These are phyloP conservation scores for Craterocephalus amniculus DNA, from an alignment of 2,797 vertebrate genomes.

Conservation along the genomic window DNA sequence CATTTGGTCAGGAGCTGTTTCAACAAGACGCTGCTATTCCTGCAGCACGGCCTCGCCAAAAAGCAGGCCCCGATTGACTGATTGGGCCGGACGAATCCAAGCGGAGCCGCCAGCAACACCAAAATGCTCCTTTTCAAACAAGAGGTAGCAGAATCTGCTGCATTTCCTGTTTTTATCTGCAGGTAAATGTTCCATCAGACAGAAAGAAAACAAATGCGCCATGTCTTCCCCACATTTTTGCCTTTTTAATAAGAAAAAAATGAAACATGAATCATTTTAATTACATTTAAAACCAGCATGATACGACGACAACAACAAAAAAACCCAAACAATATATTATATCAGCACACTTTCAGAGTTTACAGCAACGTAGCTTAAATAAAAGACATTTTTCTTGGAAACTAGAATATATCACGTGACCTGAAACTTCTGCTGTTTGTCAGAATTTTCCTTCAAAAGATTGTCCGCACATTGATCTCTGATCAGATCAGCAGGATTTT, in stretches of 20 bases:
- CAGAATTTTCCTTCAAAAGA: slow-evolving; percentile 64
- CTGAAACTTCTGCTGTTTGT: slow-evolving; percentile 67
- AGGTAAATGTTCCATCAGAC: not conserved
- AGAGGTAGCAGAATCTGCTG: not conserved
- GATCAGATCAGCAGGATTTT: slow-evolving; percentile 56
- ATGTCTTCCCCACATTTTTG: slow-evolving; percentile 69
- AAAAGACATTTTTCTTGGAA: slow-evolving; percentile 67
- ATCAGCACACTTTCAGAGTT: slow-evolving; percentile 77
- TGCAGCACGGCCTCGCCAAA: slow-evolving; percentile 25
- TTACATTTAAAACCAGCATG: slow-evolving; percentile 75
- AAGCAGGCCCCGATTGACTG: slow-evolving; percentile 25
- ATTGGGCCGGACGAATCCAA: slow-evolving; percentile 24
- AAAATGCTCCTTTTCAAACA: not conserved
- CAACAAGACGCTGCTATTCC: slow-evolving; percentile 69
- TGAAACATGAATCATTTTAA: slow-evolving; percentile 75
- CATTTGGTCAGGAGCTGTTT: slow-evolving; percentile 74
- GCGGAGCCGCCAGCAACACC: not conserved
- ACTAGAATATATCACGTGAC: slow-evolving; percentile 72
- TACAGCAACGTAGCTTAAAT: slow-evolving; percentile 82
- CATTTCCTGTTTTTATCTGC: not conserved
- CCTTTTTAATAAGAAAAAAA: slow-evolving; percentile 85
- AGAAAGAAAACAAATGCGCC: slow-evolving; percentile 27
- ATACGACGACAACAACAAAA: slow-evolving; percentile 47
- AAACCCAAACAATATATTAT: slow-evolving; percentile 76
- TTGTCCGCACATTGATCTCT: slow-evolving; percentile 46